These are phyloP conservation scores for rat (Rattus norvegicus) DNA, from an alignment of 2,113 vertebrate genomes.

Conservation along the genomic window DNA sequence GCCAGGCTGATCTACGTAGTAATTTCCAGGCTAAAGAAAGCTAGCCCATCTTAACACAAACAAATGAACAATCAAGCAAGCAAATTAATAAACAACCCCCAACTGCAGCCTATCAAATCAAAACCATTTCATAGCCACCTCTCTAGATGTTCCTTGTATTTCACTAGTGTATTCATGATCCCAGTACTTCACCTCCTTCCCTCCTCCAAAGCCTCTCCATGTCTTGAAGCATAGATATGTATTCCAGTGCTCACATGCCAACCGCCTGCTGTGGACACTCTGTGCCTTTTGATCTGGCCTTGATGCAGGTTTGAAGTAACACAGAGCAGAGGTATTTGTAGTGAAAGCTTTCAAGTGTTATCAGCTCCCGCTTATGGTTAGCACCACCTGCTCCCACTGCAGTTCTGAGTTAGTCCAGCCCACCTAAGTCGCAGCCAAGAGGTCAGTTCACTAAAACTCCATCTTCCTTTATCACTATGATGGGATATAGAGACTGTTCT, in stretches of 20 bases:
- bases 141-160: not conserved
- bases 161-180: not conserved
- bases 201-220: not conserved
- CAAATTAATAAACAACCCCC: not conserved
- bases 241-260: not conserved
- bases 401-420: not conserved
- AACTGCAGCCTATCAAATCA: not conserved
- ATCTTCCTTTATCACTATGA: not conserved
- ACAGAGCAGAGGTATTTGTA: conserved; percentile 22
- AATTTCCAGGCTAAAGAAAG: not conserved
- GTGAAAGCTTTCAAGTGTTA: not conserved
- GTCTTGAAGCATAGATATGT: not conserved
- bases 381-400: not conserved
- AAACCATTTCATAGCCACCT: not conserved
- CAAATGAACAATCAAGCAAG: not conserved
- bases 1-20: not conserved
- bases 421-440: not conserved
- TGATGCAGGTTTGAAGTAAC: not conserved
- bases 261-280: not conserved
- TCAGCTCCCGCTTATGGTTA: not conserved
- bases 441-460: not conserved
- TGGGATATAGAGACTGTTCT: not conserved
- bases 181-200: not conserved
- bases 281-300: not conserved
- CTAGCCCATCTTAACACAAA: not conserved